Evolutionary conservation across 2,888 invertebrate species (phyloP), one percentile per base, ranked within the genome.

Genomic region (Philereme vetulata): DNA sequence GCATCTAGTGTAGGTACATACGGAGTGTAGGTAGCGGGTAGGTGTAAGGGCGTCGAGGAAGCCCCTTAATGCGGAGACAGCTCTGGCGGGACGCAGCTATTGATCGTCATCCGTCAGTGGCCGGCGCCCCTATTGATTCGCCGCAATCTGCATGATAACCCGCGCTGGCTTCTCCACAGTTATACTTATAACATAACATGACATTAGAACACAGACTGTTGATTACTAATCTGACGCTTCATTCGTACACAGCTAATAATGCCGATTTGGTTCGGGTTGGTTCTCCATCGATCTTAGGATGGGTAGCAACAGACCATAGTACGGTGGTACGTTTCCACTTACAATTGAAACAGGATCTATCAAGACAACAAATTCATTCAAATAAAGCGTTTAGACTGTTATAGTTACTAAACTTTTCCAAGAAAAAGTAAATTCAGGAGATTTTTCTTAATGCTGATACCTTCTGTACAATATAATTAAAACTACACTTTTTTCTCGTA

Each of bases 61-160:
- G 91, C 91, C 91, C 91, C 86, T 86, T 87, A 91, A 86, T 88
- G 86, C 90, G 86, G 91, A 90, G 91, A 89, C 90, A 86, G 89
- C 89, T 86, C 88, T 89, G 82, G 81, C 85, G 89, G 90, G 89
- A 86, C 86, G 85, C 56, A 64, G 60, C 82, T 91, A 91, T 92
- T 87, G 91, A 91, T 91, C 90, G 91, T 90, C 90, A 90, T 90
- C 89, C 90, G 91, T 90, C 91, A 90, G 90, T 85, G 88, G 84
- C 81, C 89, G 88, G 88, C 83, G 88, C 85, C 86, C 84, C 88
- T 92, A 92, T 92, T 92, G 91, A 92, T 92, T 92, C 88, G 87
- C 89, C 90, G 90, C 91, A 92, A 92, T 91, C 91, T 92, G 89
- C 91, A 90, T 91, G 90, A 91, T 90, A 90, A 85, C 90, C 84